These are phyloP conservation scores for Anguilla obscura DNA, from an alignment of 2,797 vertebrate species.

Conservation along the genomic window DNA sequence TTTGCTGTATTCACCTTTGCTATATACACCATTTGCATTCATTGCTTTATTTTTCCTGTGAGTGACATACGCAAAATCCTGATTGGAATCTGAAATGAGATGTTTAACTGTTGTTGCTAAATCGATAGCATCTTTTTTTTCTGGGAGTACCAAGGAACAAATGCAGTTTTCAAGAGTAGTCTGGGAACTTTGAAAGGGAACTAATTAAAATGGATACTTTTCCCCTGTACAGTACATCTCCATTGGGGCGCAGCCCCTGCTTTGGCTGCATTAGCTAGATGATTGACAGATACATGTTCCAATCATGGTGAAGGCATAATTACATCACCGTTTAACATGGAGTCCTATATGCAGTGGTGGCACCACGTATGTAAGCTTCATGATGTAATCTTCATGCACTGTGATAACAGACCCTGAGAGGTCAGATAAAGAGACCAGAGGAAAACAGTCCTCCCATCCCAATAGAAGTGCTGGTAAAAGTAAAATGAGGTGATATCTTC, in stretches of 20 bases:
- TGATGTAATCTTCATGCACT: neutral
- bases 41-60: neutral
- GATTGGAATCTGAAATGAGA: neutral
- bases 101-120: neutral
- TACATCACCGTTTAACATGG: neutral
- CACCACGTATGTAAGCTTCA: neutral
- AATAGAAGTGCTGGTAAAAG: neutral
- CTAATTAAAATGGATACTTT: neutral
- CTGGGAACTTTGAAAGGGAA: neutral
- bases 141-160: neutral
- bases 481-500: neutral
- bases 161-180: neutral
- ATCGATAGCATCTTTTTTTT: neutral
- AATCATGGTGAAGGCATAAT: neutral
- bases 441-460: neutral
- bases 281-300: neutral
- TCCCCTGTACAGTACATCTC: neutral
- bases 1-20: too few relatives aligned
- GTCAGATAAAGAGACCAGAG: neutral
- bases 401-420: neutral
- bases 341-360: neutral
- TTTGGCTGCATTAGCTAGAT: neutral
- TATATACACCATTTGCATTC: too few relatives aligned
- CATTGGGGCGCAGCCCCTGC: neutral
- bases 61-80: neutral